Percentiles rank a stretch among this genome's conserved stretches.
These are phyloP conservation scores for Aphaenogaster floridana DNA, from an alignment of 1,140 invertebrate genomes.

Conservation along the genomic window DNA sequence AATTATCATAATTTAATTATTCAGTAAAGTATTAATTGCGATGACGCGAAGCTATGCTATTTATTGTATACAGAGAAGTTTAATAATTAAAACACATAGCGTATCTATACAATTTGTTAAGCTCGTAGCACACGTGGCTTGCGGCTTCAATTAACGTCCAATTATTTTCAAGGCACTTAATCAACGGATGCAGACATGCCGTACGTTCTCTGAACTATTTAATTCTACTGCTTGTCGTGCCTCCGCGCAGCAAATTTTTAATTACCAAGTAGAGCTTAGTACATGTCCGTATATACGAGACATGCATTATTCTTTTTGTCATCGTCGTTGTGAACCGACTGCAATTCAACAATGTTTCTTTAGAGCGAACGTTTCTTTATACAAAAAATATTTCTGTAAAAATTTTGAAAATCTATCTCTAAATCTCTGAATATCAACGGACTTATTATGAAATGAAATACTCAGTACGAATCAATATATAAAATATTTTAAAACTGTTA, in stretches of 20 bases:
- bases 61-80: background rate
- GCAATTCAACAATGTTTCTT: slow-evolving; percentile 25
- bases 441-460: slow-evolving; percentile 1
- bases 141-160: slow-evolving; percentile 50
- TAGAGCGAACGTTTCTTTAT: background rate
- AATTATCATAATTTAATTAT: slow-evolving; percentile 16
- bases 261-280: slow-evolving; percentile 32
- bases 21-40: background rate
- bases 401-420: background rate
- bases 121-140: slow-evolving; percentile 17
- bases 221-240: slow-evolving; percentile 20
- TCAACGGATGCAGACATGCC: slow-evolving; percentile 42
- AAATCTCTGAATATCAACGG: background rate
- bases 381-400: slow-evolving; percentile 18
- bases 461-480: background rate
- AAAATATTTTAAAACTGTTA: background rate
- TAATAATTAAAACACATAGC: background rate
- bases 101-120: slow-evolving; percentile 40
- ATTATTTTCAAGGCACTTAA: slow-evolving; percentile 59
- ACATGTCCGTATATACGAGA: background rate
- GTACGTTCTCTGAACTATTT: slow-evolving; percentile 34
- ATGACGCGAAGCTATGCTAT: background rate
- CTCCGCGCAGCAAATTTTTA: slow-evolving; percentile 27
- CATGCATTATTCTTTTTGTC: slow-evolving; percentile 25
- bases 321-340: background rate